Conservation (phyloP, 2,113 vertebrate genomes). For the Pyxicephalus adspersus region DNA sequence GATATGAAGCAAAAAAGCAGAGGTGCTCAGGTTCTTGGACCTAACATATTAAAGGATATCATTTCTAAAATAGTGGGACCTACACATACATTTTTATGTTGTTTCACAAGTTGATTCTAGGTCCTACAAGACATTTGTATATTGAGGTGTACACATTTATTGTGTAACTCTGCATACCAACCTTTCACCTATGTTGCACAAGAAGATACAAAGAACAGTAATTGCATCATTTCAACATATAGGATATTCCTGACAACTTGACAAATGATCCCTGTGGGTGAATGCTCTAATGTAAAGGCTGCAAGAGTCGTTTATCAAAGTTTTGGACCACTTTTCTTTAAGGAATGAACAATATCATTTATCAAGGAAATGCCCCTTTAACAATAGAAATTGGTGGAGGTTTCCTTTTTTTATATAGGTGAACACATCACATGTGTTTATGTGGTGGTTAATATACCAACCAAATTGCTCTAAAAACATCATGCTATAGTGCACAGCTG, state of each 20-base stretch:
- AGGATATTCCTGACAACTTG: slow-evolving; percentile 32
- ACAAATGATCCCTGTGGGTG: slow-evolving; percentile 26
- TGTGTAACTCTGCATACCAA: background rate
- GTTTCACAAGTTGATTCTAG: too few species aligned
- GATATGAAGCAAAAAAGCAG: too few species aligned
- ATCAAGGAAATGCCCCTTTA: slow-evolving; percentile 24
- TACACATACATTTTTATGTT: too few species aligned
- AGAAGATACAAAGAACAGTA: background rate
- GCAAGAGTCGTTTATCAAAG: slow-evolving; percentile 44
- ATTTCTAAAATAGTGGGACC: too few species aligned
- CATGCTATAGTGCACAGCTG: too few species aligned
- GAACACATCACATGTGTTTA: background rate
- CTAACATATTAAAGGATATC: too few species aligned
- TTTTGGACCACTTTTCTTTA: slow-evolving; percentile 37
- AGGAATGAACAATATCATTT: slow-evolving; percentile 15
- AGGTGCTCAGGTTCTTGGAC: too few species aligned
- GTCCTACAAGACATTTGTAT: background rate
- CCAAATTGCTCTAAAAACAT: too few species aligned
- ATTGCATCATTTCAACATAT: slow-evolving; percentile 36
- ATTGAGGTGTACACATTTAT: background rate
- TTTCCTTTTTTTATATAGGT: background rate
- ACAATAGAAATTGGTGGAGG: background rate
- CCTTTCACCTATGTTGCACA: slow-evolving; percentile 8
- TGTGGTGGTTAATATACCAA: too few species aligned
- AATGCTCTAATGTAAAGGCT: slow-evolving; percentile 45